A percentile compares a stretch with the other conserved stretches of the same genome.
These are phyloP conservation scores for Cephus runcator DNA, from an alignment of 2,888 invertebrate species.

Conservation along the genomic window DNA sequence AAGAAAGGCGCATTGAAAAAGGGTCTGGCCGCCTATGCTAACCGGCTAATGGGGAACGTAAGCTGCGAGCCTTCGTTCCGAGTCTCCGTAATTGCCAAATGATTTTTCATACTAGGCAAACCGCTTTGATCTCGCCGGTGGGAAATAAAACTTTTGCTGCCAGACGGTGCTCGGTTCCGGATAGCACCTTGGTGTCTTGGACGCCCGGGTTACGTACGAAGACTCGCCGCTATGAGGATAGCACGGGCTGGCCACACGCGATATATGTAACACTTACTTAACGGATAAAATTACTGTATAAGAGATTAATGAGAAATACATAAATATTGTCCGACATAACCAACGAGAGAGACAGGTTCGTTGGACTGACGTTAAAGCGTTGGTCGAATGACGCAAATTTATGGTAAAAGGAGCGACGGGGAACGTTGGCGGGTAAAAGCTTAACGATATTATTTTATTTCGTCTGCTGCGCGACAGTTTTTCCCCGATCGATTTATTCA, in stretches of 20 bases:
- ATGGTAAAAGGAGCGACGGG: slow-evolving; percentile 56
- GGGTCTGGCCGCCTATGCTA: slow-evolving; percentile 65
- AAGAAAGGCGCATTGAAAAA: slow-evolving; percentile 18
- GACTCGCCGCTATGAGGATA: slow-evolving; percentile 43
- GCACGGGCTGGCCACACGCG: slow-evolving; percentile 64
- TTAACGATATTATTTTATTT: slow-evolving; percentile 3
- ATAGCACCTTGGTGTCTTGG: not conserved
- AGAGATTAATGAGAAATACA: slow-evolving; percentile 44
- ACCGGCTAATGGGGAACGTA: slow-evolving; percentile 38
- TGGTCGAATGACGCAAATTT: slow-evolving; percentile 62
- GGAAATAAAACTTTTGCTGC: not conserved
- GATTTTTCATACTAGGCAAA: not conserved
- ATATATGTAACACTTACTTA: slow-evolving; percentile 61
- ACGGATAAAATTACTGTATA: slow-evolving; percentile 54
- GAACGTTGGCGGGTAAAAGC: slow-evolving; percentile 27
- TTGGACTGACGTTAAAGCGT: slow-evolving; percentile 60
- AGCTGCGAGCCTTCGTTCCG: not conserved
- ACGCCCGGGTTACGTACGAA: not conserved
- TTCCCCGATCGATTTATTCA: not conserved
- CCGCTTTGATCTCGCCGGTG: not conserved
- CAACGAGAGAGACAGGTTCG: slow-evolving; percentile 45
- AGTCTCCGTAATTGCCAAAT: not conserved
- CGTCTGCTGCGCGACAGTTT: slow-evolving; percentile 31
- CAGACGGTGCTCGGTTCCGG: not conserved
- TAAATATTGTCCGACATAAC: slow-evolving; percentile 46